Evolutionary conservation across 2,113 vertebrate genomes (phyloP).

Genomic region (Lagenorhynchus albirostris): DNA sequence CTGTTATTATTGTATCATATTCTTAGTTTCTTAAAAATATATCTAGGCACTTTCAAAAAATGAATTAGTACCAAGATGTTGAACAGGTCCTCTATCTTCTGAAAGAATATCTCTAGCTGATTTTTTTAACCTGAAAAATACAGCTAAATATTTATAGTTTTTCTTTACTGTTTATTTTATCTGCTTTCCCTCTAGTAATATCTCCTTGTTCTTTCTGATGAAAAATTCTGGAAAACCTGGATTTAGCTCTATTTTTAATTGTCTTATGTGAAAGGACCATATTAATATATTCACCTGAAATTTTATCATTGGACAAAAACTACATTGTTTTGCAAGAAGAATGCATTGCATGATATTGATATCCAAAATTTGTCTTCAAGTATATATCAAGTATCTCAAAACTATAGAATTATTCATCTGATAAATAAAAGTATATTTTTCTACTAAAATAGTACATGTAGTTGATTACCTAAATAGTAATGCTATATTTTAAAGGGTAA

Average conservation of each 20-base stretch:
- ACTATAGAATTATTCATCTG: not conserved
- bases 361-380: not conserved
- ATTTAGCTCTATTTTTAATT: not conserved
- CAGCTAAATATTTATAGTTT: not conserved
- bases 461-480: not conserved
- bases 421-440: not conserved
- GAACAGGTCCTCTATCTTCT: not conserved
- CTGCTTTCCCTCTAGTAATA: not conserved
- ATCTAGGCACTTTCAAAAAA: not conserved
- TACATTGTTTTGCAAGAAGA: not conserved
- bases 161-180: not conserved
- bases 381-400: not conserved
- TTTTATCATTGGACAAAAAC: not conserved
- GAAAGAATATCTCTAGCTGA: not conserved
- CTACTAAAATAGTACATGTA: not conserved
- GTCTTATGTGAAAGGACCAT: not conserved
- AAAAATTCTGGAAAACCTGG: conserved; percentile 9
- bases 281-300: not conserved
- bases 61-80: not conserved
- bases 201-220: not conserved
- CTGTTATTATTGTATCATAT: not conserved
- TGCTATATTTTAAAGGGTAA: not conserved
- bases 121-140: conserved; percentile 26
- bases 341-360: not conserved
- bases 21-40: conserved; percentile 11